Conservation (phyloP, 2,888 invertebrate genomes). For the Orthonevra nobilis region DNA sequence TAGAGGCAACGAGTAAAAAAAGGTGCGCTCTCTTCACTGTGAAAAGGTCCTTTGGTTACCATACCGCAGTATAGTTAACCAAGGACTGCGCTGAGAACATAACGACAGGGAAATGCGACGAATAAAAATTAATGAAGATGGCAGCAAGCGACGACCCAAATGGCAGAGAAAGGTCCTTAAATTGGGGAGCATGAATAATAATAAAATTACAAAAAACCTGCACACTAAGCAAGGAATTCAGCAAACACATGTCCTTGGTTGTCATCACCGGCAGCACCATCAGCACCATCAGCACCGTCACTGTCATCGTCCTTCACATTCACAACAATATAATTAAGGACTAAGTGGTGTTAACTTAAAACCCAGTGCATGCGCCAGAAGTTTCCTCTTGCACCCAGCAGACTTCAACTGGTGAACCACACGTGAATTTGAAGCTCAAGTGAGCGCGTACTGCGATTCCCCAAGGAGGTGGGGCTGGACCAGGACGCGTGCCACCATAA, state of each 20-base stretch:
- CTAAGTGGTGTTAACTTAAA: conserved; percentile 69
- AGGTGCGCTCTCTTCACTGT: conserved; percentile 8
- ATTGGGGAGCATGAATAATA: neutral
- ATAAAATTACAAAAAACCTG: conserved; percentile 44
- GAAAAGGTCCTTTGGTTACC: conserved; percentile 27
- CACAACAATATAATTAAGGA: conserved; percentile 69
- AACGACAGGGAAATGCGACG: conserved; percentile 62
- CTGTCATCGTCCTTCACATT: conserved; percentile 51
- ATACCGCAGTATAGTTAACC: conserved; percentile 2
- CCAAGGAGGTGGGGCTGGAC: neutral
- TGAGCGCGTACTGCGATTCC: conserved; percentile 1
- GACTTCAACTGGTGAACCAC: conserved; percentile 49
- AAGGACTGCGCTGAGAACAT: conserved; percentile 25
- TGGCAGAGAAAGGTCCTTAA: conserved; percentile 45
- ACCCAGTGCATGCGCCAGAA: conserved; percentile 38
- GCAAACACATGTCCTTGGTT: conserved; percentile 63
- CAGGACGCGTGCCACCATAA: conserved; percentile 60
- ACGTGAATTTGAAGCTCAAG: conserved; percentile 63
- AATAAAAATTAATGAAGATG: conserved; percentile 68
- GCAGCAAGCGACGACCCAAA: conserved; percentile 42
- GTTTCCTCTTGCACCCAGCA: conserved; percentile 29
- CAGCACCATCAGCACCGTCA: conserved; percentile 4
- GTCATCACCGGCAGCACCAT: conserved; percentile 3
- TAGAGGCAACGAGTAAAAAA: conserved; percentile 16
- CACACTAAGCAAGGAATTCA: conserved; percentile 41